These are phyloP conservation scores for Hirtodrosophila histrioides DNA, from an alignment of 2,888 invertebrate genomes.

Conservation along the genomic window DNA sequence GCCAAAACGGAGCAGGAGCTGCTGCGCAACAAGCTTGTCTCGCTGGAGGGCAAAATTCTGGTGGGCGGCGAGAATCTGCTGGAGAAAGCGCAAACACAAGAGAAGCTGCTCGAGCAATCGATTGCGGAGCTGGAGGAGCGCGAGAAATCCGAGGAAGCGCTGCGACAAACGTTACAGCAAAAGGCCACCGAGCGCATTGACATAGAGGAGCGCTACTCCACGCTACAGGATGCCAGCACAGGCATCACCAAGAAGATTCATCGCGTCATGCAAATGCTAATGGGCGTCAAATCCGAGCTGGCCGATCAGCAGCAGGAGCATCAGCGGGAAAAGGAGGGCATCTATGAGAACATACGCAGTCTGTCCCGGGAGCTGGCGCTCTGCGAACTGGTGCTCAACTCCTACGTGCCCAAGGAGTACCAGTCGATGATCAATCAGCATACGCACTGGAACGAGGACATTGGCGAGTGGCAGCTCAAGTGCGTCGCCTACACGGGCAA, in stretches of 20 bases:
- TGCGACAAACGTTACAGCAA: constrained; percentile 92
- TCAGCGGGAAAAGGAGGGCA: constrained; percentile 98
- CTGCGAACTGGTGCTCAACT: constrained; percentile 95
- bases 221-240: constrained; percentile 96
- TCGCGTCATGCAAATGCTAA: constrained; percentile 93
- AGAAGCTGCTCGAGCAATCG: constrained; percentile 93
- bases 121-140: constrained; percentile 92
- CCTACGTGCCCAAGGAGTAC: constrained; percentile 97
- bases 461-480: constrained; percentile 98
- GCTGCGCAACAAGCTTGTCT: constrained; percentile 92
- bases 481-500: constrained; percentile 99
- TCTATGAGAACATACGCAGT: constrained; percentile 96
- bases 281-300: constrained; percentile 93
- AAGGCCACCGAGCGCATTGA: constrained; percentile 97
- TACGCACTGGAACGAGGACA: constrained; percentile 98
- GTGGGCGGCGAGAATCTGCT: constrained; percentile 99
- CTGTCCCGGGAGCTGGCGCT: constrained; percentile 95
- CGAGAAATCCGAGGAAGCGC: constrained; percentile 90
- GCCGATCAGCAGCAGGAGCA: constrained; percentile 96
- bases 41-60: constrained; percentile 97
- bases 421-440: constrained; percentile 95
- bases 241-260: constrained; percentile 97
- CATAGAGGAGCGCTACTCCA: constrained; percentile 97
- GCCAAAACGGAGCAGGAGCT: constrained; percentile 93
- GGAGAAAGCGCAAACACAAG: constrained; percentile 98